phyloP scores from a whole-genome alignment of 35 echinoderm and acorn worm species.

The Anneissia japonica region DNA sequence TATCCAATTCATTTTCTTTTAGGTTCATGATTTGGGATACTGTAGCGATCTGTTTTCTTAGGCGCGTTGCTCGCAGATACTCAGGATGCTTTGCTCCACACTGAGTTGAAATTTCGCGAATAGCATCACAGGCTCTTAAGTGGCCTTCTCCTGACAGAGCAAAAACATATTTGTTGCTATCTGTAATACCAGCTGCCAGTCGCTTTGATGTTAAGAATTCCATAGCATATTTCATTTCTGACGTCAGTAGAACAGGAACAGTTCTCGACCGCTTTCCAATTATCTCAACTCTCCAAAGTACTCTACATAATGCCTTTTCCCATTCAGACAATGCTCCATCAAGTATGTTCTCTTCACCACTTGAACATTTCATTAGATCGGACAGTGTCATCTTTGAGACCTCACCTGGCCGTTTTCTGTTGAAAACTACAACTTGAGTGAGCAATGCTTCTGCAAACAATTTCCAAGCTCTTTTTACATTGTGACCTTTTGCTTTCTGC shows the following conservation, averaged over 20 bases:
- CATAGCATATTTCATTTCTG: slow-evolving; percentile 18
- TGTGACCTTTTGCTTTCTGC: background rate
- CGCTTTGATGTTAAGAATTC: slow-evolving; percentile 1
- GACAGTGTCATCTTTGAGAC: slow-evolving; percentile 41
- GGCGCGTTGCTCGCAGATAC: background rate
- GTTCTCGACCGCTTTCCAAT: slow-evolving; percentile 39
- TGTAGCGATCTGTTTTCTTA: background rate
- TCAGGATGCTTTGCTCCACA: background rate
- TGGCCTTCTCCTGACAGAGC: slow-evolving; percentile 11
- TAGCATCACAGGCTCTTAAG: slow-evolving; percentile 31
- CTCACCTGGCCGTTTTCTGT: slow-evolving; percentile 55
- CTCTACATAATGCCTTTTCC: slow-evolving; percentile 47
- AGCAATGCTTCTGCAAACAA: slow-evolving; percentile 31
- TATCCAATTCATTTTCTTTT: slow-evolving; percentile 16
- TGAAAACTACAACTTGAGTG: slow-evolving; percentile 43
- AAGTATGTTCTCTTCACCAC: slow-evolving; percentile 20
- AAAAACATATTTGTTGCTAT: slow-evolving; percentile 29
- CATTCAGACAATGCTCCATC: slow-evolving; percentile 24
- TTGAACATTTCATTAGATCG: slow-evolving; percentile 15
- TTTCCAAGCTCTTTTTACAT: background rate
- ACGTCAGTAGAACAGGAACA: slow-evolving; percentile 31
- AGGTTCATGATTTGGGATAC: background rate
- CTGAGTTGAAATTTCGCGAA: background rate
- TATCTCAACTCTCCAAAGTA: slow-evolving; percentile 44
- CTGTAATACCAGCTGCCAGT: background rate